Evolutionary conservation across 2,113 vertebrate genomes (phyloP).

Genomic region (Pipra filicauda): DNA sequence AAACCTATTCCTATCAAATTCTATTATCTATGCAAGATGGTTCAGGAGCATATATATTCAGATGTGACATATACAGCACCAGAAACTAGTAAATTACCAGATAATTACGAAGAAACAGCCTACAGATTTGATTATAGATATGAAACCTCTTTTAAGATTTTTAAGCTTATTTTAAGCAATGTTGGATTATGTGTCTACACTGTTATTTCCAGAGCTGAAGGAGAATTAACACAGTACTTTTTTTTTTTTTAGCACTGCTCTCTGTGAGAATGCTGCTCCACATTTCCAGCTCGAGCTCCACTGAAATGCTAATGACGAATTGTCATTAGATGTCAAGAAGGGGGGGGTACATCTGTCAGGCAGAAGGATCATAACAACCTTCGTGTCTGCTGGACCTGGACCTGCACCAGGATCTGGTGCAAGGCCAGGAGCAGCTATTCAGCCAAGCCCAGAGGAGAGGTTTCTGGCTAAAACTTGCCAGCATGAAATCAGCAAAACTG

Average conservation of each 20-base stretch:
- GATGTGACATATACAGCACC: background rate
- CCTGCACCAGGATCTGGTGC: background rate
- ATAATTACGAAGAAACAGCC: conserved; percentile 7
- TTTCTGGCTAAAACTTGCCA: background rate
- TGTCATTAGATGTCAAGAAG: background rate
- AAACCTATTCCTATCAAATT: background rate
- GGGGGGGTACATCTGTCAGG: background rate
- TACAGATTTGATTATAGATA: conserved; percentile 31
- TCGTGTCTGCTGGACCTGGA: background rate
- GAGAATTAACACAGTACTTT: background rate
- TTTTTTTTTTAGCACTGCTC: background rate
- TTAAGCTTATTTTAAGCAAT: background rate
- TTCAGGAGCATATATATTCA: background rate
- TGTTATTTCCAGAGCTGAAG: background rate
- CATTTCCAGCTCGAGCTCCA: background rate
- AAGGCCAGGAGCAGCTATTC: background rate
- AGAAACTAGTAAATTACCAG: background rate
- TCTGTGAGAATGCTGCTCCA: background rate
- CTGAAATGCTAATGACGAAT: background rate
- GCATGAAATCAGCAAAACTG: background rate
- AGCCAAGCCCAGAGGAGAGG: background rate
- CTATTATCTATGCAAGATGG: background rate
- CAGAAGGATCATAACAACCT: background rate
- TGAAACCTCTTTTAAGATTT: background rate
- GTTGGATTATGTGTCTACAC: background rate